Base-by-base conservation (phyloP, 2,113 vertebrate species). In the Entelurus aequoreus region DNA sequence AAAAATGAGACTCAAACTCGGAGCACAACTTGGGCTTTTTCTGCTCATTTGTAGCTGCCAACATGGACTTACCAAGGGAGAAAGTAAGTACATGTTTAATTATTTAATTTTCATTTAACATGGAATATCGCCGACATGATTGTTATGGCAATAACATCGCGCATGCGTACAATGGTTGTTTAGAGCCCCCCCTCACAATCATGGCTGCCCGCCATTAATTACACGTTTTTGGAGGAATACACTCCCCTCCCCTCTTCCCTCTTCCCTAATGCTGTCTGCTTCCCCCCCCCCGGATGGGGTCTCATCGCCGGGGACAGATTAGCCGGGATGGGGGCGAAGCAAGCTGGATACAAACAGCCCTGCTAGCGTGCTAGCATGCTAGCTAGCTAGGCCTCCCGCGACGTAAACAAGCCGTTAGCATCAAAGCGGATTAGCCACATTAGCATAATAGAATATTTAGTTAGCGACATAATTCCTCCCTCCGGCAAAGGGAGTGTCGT, bases 1-100 rank as follows among this genome's bases (percentile, higher is more conserved):
- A 1, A 92, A 77, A 73, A 89, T 91, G 87, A 86, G 86, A 71
- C 52, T 79, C 1, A 80, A 79, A 42, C 77, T 83, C 69, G 71
- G 71, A 71, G 74, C 82, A 73, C 85, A 84, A 69, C 68, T 82
- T 65, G 80, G 90, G 80, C 84, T 91, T 77, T 76, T 46, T 46
- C 42, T 90, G 40, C 79, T 88, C 71, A 69, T 90, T 65, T 71
- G 81, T 73, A 68, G 88, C 79, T 86, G 80, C 75, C 84, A 87
- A 19, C 88, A 84, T 76, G 90, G 90, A 74, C 81, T 85, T 62
- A 82, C 73, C 65, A 76, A 83, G 68, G 92, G 90, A 72, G 90
- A 93, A 89, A 90, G 92, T 93, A 68, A 92, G 92, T 92, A 82
- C 64, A 62, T 5, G 8, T 40, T 64, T 19, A 19, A 19, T 61